Conservation (phyloP, 2,113 vertebrate genomes). For the Ceyx cyanopectus region DNA sequence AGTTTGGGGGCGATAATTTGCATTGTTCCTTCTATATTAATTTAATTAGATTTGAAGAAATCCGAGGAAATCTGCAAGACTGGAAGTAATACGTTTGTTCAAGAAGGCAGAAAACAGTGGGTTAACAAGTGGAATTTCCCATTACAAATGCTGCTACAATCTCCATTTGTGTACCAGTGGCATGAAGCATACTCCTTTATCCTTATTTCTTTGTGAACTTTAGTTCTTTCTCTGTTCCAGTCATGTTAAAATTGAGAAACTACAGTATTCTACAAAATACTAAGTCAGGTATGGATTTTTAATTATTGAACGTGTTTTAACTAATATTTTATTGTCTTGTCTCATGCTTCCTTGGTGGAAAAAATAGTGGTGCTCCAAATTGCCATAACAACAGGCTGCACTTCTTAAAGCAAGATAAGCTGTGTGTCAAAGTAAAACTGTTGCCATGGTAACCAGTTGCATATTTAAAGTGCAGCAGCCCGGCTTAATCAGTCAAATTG, state of each 20-base stretch:
- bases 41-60: background rate
- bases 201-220: background rate
- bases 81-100: background rate
- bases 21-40: background rate
- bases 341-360: background rate
- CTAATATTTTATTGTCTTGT: background rate
- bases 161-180: background rate
- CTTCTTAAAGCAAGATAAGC: slow-evolving; percentile 72
- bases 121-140: background rate
- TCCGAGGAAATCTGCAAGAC: background rate
- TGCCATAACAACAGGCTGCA: slow-evolving; percentile 77
- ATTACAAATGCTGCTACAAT: background rate
- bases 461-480: slow-evolving; percentile 74
- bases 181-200: background rate
- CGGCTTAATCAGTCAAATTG: slow-evolving; percentile 75
- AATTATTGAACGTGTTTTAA: background rate
- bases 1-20: background rate
- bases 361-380: slow-evolving; percentile 57
- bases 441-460: slow-evolving; percentile 75
- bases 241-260: background rate
- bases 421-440: slow-evolving; percentile 74
- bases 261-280: background rate
- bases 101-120: background rate
- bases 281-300: background rate
- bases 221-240: background rate